A percentile compares a stretch with the other conserved stretches of the same genome.
phyloP scores from a whole-genome alignment of 2,113 vertebrate species.

The Hydrolagus affinis region DNA sequence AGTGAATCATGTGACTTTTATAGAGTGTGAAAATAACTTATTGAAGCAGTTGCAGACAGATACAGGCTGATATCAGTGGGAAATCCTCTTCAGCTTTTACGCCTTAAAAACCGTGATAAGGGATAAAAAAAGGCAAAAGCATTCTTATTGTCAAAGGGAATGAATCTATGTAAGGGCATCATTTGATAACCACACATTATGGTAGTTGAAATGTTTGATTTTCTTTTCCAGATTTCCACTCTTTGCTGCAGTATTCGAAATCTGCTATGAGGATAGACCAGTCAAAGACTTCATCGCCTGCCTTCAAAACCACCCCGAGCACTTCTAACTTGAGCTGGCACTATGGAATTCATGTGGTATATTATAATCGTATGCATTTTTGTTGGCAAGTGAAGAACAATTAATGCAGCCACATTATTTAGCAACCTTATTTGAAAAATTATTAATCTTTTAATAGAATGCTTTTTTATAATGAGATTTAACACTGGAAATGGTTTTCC shows the following conservation, averaged over 20 bases:
- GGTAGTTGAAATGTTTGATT: background rate
- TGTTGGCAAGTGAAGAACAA: background rate
- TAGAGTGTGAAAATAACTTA: background rate
- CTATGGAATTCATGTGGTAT: background rate
- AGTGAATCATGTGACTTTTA: background rate
- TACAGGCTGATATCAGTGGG: no score
- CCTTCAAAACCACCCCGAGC: constrained; percentile 73
- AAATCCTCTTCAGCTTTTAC: no score
- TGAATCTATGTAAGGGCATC: background rate
- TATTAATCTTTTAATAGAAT: background rate
- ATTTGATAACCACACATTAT: no score
- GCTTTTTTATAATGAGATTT: background rate
- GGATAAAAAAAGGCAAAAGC: rapidly evolving
- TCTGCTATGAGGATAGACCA: constrained; percentile 66
- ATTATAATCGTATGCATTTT: background rate
- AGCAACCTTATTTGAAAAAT: background rate
- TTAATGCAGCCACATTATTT: background rate
- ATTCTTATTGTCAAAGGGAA: background rate
- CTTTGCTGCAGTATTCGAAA: constrained; percentile 66
- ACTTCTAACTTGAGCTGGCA: constrained; percentile 49
- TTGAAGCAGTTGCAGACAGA: background rate
- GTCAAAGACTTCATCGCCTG: constrained; percentile 69
- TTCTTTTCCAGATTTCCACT: constrained; percentile 62
- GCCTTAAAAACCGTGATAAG: background rate
- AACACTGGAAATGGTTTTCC: background rate